These are phyloP conservation scores for Gryllus bimaculatus DNA, from an alignment of 1,140 invertebrate genomes.

Conservation along the genomic window DNA sequence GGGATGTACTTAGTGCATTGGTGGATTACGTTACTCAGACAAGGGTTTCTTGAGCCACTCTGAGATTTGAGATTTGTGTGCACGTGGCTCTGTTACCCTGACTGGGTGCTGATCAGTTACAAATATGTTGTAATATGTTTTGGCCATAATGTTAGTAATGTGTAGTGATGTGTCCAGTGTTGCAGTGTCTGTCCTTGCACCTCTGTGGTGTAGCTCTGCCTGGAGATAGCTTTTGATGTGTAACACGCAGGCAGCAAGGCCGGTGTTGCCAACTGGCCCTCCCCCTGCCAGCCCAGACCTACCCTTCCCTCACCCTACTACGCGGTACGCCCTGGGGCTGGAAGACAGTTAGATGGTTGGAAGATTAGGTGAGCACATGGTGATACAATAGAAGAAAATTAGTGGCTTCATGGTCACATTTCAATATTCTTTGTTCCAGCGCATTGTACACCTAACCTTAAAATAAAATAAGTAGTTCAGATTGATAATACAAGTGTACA, in stretches of 20 bases:
- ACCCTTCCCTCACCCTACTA: not conserved
- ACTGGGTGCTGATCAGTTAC: not conserved
- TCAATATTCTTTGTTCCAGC: not conserved
- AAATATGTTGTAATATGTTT: not conserved
- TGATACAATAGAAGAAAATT: not conserved
- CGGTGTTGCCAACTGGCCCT: not conserved
- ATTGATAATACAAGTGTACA: not conserved
- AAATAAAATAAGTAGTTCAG: not conserved
- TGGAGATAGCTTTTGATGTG: constrained; percentile 4
- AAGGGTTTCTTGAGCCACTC: no score
- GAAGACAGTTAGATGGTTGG: not conserved
- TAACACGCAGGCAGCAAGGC: not conserved
- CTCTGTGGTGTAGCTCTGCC: not conserved
- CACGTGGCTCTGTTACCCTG: no score
- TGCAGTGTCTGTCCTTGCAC: constrained; percentile 2
- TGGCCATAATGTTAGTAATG: not conserved
- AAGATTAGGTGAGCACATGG: not conserved
- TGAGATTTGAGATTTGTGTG: no score
- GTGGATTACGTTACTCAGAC: no score
- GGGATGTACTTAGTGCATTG: not conserved
- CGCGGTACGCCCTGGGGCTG: not conserved
- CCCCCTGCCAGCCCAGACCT: not conserved
- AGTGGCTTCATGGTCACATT: not conserved
- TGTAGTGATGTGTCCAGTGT: not conserved
- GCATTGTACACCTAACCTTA: no score